Evolutionary conservation across 2,888 invertebrate genomes (phyloP).

Genomic region (Subacronicta megacephala): DNA sequence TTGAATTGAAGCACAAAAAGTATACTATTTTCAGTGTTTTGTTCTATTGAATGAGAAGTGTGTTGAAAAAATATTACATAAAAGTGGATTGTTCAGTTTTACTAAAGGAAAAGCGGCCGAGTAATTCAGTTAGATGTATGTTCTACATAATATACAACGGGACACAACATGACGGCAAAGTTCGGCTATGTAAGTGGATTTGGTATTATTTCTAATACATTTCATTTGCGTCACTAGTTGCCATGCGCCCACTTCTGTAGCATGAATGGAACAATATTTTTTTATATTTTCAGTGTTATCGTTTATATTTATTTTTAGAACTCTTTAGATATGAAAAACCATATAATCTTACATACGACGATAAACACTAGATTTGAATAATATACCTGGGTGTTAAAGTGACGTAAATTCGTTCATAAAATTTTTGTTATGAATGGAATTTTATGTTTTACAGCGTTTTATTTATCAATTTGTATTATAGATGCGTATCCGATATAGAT

Average conservation of each 20-base stretch:
- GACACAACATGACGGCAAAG: constrained; percentile 90
- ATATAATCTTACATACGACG: constrained; percentile 35
- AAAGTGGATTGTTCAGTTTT: constrained; percentile 87
- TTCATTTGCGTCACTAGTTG: constrained; percentile 32
- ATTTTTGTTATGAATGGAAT: constrained; percentile 63
- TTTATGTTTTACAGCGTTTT: constrained; percentile 46
- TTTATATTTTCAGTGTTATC: constrained; percentile 30
- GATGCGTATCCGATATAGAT: constrained; percentile 51
- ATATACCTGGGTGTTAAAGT: constrained; percentile 2
- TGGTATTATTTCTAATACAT: constrained; percentile 21
- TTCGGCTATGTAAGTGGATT: constrained; percentile 88
- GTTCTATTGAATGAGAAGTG: constrained; percentile 82
- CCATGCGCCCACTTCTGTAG: constrained; percentile 26
- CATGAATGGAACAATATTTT: constrained; percentile 32
- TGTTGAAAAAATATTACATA: constrained; percentile 85
- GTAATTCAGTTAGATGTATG: constrained; percentile 89
- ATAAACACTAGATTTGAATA: constrained; percentile 31
- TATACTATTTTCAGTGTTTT: constrained; percentile 84
- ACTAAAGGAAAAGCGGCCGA: constrained; percentile 82
- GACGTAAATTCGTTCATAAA: constrained; percentile 28
- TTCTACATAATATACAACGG: constrained; percentile 89
- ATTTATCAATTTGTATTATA: constrained; percentile 43
- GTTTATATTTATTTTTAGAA: constrained; percentile 28
- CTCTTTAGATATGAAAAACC: constrained; percentile 18
- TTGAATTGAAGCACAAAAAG: constrained; percentile 75